Percentiles rank a stretch among this genome's conserved stretches.
phyloP scores from a whole-genome alignment of 1,140 invertebrate genomes.

The Bombyx mori region DNA sequence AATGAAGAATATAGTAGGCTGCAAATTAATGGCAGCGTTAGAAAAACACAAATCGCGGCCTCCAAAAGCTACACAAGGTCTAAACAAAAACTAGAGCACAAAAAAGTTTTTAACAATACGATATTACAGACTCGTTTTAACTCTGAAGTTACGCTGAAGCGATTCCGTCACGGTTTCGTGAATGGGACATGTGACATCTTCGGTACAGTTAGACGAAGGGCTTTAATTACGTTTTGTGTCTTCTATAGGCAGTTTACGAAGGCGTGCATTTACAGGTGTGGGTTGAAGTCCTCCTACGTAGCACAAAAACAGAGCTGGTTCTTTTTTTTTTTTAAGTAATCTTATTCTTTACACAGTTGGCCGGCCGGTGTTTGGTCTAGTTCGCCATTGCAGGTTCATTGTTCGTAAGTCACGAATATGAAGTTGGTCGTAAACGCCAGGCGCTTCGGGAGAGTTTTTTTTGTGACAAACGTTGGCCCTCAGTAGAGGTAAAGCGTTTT shows the following conservation, averaged over 20 bases:
- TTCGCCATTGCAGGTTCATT: constrained; percentile 65
- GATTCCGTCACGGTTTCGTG: constrained; percentile 11
- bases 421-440: constrained; percentile 47
- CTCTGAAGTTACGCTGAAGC: constrained; percentile 4
- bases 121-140: constrained; percentile 10
- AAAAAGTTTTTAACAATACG: constrained; percentile 7
- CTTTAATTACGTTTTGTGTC: background rate
- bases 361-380: constrained; percentile 60
- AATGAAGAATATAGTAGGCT: too few relatives aligned
- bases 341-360: constrained; percentile 41
- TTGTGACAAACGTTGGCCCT: constrained; percentile 40
- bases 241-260: constrained; percentile 2
- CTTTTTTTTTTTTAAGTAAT: constrained; percentile 8
- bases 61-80: constrained; percentile 19
- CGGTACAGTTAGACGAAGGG: constrained; percentile 8
- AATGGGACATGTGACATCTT: constrained; percentile 6
- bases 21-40: too few relatives aligned
- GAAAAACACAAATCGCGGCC: constrained; percentile 14
- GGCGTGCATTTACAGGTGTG: constrained; percentile 7
- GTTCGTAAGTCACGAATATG: constrained; percentile 31
- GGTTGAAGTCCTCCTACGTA: constrained; percentile 15
- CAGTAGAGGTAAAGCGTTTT: constrained; percentile 39
- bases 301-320: constrained; percentile 21
- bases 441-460: constrained; percentile 43
- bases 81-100: constrained; percentile 15